Evolutionary conservation across 2,888 invertebrate genomes (phyloP), one percentile per base, ranked within the genome.

Genomic region (Andrena fulva): DNA sequence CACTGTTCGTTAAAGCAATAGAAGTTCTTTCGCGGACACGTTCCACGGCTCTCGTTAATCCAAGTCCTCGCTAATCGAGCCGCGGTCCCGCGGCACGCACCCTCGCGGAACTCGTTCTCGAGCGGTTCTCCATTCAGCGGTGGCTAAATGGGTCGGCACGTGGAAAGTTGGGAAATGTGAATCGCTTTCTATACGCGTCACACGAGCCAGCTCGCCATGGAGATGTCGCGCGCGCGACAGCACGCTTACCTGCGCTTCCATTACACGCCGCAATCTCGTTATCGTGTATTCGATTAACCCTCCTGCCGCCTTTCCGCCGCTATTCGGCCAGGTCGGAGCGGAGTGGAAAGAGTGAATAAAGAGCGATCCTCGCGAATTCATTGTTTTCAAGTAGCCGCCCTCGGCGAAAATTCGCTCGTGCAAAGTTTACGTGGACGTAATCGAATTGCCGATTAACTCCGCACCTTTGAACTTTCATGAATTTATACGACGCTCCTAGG

Each of bases 381-480:
- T 54, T 54, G 20, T 59, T 31, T 0, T 16, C 29, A 29, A 29
- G n/a, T 12, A 20, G 16, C n/a, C 29, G 1, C 12, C 12, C 20
- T 0, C 1, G 29, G 54, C 16, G 16, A 27, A 64, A 77, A 33
- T 64, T 54, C 56, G 3, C 20, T 16, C 8, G 2, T 33, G 1
- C 5, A 31, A 16, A 33, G 54, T 63, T 50, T 33, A 10, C 70
- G 10, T 42, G 31, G 27, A 10, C 42, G 3, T 59, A 64, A 66
- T 70, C 6, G 64, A 66, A 70, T 50, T 48, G 6, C 20, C 3
- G 7, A 62, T 60, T 24, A 59, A 66, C 60, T 66, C 31, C 3
- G 63, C 50, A 59, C 54, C 67, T 77, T 62, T 71, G 71, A 77
- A 71, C 71, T 80, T 77, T 48, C 20, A 10, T 16, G 59, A 80